Conservation (phyloP, 30 jellyfish, hydroid and myxozoan genomes). For the Hydractinia echinata region DNA sequence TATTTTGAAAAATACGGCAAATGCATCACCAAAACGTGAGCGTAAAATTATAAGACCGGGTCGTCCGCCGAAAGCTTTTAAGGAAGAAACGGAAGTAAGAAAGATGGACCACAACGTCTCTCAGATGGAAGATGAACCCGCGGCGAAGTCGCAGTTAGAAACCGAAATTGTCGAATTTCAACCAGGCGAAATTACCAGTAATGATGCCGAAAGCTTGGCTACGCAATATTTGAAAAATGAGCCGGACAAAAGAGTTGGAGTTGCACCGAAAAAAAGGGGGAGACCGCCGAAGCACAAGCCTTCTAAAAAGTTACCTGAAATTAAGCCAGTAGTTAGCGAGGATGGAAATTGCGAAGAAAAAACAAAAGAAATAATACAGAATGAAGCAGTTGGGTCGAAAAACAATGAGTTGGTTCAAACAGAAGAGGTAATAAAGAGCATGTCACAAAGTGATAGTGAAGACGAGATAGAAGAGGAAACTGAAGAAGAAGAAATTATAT, state of each 20-base stretch:
- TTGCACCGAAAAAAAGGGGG: no score
- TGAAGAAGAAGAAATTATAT: slow-evolving; percentile 33
- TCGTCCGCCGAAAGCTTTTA: slow-evolving; percentile 1
- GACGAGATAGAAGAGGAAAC: slow-evolving; percentile 26
- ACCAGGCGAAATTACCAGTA: no score
- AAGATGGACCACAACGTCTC: no score
- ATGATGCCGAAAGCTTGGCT: no score
- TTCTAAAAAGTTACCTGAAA: no score
- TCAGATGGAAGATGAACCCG: no score
- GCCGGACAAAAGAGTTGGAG: no score
- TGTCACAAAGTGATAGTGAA: neutral
- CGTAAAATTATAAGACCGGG: slow-evolving; percentile 19
- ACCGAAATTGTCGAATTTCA: no score
- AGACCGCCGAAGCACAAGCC: no score
- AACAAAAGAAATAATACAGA: neutral
- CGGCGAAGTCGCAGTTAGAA: no score
- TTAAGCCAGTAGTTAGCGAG: neutral
- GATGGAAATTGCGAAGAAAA: neutral
- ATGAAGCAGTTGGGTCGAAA: neutral
- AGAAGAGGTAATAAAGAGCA: neutral
- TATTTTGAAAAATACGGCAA: neutral
- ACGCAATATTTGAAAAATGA: no score
- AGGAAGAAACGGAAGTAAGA: neutral
- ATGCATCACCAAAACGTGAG: neutral
- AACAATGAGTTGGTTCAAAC: neutral